A percentile compares a stretch with the other conserved stretches of the same genome.
Conservation (phyloP, 1,140 invertebrate species). For the Musca vetustissima region DNA sequence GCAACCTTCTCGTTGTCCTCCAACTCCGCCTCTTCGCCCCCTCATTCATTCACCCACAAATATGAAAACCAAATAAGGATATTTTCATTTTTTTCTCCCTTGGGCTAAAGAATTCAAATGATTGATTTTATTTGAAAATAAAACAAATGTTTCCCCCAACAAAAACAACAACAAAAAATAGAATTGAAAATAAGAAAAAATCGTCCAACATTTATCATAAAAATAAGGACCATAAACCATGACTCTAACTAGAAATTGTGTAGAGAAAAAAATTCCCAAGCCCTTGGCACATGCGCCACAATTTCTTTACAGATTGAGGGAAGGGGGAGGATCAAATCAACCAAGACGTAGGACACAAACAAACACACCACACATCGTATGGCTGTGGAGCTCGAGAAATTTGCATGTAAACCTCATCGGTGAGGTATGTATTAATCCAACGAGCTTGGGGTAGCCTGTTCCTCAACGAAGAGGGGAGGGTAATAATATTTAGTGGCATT, state of each 20-base stretch:
- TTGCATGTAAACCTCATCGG: not conserved
- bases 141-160: not conserved
- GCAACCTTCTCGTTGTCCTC: no score
- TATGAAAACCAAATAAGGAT: conserved; percentile 6
- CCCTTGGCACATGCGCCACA: conserved; percentile 6
- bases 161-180: not conserved
- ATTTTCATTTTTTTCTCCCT: not conserved
- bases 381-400: no score
- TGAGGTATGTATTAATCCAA: not conserved
- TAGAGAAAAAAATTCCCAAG: not conserved
- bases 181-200: not conserved
- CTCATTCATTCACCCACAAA: not conserved
- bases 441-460: not conserved
- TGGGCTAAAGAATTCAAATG: not conserved
- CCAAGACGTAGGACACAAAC: not conserved
- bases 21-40: no score
- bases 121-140: no score
- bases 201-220: not conserved
- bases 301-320: not conserved
- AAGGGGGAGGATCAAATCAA: not conserved
- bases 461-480: no score
- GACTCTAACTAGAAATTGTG: not conserved
- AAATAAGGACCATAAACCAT: not conserved
- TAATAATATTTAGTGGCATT: no score
- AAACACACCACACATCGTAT: not conserved